Evolutionary conservation across 35 echinoderm and acorn worm genomes (phyloP).

Genomic region (Acanthaster planci): DNA sequence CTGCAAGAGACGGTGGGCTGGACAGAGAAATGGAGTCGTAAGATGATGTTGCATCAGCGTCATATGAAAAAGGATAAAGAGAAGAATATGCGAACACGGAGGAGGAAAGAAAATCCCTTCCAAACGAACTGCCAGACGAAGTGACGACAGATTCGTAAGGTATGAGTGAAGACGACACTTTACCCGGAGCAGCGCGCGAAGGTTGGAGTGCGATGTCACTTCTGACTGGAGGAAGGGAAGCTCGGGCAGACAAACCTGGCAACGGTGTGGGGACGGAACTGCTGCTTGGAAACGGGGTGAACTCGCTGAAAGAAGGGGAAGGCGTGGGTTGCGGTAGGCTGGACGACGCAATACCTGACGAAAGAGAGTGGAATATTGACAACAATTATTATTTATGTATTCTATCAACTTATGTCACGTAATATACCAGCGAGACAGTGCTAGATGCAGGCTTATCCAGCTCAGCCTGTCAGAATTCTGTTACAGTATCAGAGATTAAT

Average conservation of each 20-base stretch:
- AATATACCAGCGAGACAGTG: too few species aligned
- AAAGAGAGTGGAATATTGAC: neutral
- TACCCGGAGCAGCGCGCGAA: neutral
- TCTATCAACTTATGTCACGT: too few species aligned
- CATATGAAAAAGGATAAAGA: neutral
- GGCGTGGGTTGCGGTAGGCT: neutral
- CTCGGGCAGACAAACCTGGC: conserved; percentile 15
- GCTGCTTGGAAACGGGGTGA: too few species aligned
- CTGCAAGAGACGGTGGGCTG: too few species aligned
- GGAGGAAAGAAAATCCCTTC: neutral
- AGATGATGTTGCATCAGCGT: neutral
- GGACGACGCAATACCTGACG: neutral
- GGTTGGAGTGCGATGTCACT: conserved; percentile 11
- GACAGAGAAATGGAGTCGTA: too few species aligned
- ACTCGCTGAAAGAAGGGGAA: neutral
- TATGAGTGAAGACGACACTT: neutral
- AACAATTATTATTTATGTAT: too few species aligned
- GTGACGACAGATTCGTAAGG: neutral
- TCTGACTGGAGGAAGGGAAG: neutral
- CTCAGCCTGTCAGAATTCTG: too few species aligned
- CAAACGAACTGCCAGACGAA: neutral
- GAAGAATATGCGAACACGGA: neutral
- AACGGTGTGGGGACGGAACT: neutral
- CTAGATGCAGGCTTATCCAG: too few species aligned
- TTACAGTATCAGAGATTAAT: too few species aligned